Base-by-base conservation (phyloP, 2,797 vertebrate genomes). In the Anguilla anguilla region DNA sequence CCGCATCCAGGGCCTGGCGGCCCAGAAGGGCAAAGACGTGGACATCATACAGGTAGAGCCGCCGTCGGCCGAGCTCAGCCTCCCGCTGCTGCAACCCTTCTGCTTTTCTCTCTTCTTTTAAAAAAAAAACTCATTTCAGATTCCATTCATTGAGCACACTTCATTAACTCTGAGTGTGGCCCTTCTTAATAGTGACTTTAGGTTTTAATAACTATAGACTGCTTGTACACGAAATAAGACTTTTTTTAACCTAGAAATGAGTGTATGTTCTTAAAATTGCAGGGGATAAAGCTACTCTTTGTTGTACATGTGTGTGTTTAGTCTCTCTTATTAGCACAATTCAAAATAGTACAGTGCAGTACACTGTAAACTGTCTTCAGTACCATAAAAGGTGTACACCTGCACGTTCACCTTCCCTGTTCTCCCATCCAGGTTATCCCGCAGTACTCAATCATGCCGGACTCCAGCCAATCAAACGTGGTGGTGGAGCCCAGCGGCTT, bases 401-500 rank as follows among this genome's bases (percentile, higher is more conserved):
- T 9, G 51, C 6, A 53, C 25, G 35, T n/a, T 83, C 6, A 17
- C 46, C 28, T 6, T 31, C 31, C n/a, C 13, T 39, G 19, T 59
- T 35, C n/a, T 86, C 0, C 94, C 31, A 93, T 94, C 79, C 96
- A 99, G 98, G 97, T 98, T 89, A 98, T 99, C 90, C 98, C 98
- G 64, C 98, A 98, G 96, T 99, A 97, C 94, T 97, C 98, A 91
- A 99, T 99, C 94, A 96, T 99, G 94, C 98, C 98, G 69, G 98
- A 99, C 95, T 98, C 98, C 92, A 97, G 98, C 93, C 96, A 96
- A 89, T 99, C 99, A 93, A 99, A 98, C 0, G 98, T 99, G 92
- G 98, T 99, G 51, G 98, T 99, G 92, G 99, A 99, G 94, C 98
- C 98, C 94, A 99, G 98, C 0, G 98, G 99, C 88, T 98, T 99